Evolutionary conservation across 2,113 vertebrate genomes (phyloP), one percentile per base, ranked within the genome.

Genomic region (Anseranas semipalmata): DNA sequence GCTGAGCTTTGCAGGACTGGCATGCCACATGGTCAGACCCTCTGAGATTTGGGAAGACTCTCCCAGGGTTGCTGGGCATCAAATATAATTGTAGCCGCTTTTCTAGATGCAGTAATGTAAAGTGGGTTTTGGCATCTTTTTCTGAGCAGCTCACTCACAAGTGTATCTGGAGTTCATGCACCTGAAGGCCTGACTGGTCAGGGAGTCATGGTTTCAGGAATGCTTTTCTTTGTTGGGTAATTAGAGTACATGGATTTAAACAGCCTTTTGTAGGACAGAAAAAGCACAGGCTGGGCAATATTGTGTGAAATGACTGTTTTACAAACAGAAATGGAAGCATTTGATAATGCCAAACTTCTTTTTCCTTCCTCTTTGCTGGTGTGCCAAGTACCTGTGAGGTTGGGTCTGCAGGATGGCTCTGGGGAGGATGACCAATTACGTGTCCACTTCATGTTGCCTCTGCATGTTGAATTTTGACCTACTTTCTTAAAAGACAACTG

Each of bases 11-110:
- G 10, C 66, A 46, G 52, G 30, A 24, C 60, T 4, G 5, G 32
- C 27, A 24, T 0, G 0, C 7, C 7, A 1, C 0, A 0, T 3
- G 15, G 16, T 21, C 74, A 83, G 53, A 50, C 16, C 14, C 32
- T 56, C 71, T 63, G 72, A 93, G 50, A 25, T 15, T 1, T 0
- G 7, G 17, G 17, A 90, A 39, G 27, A 30, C 7, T 60, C 15
- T 75, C 66, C n/a, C 18, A 9, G 1, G 9, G 33, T 74, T 1
- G 1, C 17, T 35, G 33, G 48, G 33, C 50, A 30, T 33, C 30
- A 92, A 74, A 72, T 5, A 20, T 0, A 62, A 28, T 4, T 37
- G n/a, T 17, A 39, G 46, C 22, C 10, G 48, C 43, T 77, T 94
- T 94, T 81, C 46, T 68, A 48, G 24, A 25, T 50, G 10, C 22